Percentiles rank a stretch among this genome's conserved stretches.
Conservation (phyloP, 2,888 invertebrate species). For the Luffia ferchaultella region DNA sequence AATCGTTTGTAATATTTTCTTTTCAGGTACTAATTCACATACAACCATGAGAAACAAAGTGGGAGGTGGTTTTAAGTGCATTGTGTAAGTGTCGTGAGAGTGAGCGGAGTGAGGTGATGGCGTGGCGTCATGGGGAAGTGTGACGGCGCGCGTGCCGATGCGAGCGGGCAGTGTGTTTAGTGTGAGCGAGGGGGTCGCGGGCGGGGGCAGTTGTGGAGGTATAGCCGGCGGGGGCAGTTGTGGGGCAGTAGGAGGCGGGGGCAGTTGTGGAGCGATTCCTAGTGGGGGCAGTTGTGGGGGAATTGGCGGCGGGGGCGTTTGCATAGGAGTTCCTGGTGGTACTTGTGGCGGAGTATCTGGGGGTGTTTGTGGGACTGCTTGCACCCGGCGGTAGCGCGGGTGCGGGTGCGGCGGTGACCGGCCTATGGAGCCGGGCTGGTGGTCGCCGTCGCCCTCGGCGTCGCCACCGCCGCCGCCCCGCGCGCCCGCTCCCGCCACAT, state of each 20-base stretch:
- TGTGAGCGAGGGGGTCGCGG: constrained; percentile 60
- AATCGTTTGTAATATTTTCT: not conserved
- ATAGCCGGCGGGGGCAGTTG: constrained; percentile 48
- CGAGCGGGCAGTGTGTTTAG: constrained; percentile 26
- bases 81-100: not conserved
- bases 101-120: not conserved
- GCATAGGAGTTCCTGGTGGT: too few species aligned
- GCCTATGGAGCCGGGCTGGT: constrained; percentile 55
- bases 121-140: not conserved
- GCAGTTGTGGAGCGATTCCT: not conserved
- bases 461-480: constrained; percentile 50
- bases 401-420: constrained; percentile 44
- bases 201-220: constrained; percentile 38
- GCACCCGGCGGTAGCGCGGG: constrained; percentile 5
- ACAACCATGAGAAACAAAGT: not conserved
- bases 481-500: constrained; percentile 52
- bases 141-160: not conserved
- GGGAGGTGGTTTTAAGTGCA: not conserved
- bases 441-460: constrained; percentile 51
- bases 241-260: too few species aligned
- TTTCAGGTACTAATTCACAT: not conserved
- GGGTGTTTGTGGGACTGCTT: not conserved
- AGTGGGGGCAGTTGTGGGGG: not conserved
- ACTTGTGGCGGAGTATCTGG: not conserved
- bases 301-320: not conserved